Base-by-base conservation (phyloP, 2,888 invertebrate genomes). In the Prenolepis imparis region DNA sequence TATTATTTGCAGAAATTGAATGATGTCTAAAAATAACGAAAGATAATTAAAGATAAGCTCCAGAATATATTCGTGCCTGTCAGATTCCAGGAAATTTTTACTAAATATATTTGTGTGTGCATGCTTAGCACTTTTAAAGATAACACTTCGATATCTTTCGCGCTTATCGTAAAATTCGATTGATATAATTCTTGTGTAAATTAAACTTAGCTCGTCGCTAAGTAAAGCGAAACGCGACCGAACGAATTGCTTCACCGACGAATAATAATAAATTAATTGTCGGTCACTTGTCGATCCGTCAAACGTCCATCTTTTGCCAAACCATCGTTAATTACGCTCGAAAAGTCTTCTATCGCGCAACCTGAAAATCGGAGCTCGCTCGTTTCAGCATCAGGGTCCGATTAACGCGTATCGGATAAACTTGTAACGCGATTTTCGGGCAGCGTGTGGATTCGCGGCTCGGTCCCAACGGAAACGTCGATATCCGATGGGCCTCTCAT, bases 381-480 rank as follows among this genome's bases (percentile, higher is more conserved):
- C 52, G 28, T 39, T 32, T 15, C 24, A 18, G 4, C 64, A 32
- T 24, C 72, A 36, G 32, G 12, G 28, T 67, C 24, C 67, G 55
- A 41, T 67, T 57, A 77, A 55, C 75, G 77, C 41, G 67, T 77
- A 77, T 57, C 39, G 41, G 70, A 68, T 78, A 32, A 70, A 44
- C 77, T 78, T 41, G 68, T 41, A 55, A 67, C 77, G 77, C 77
- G 68, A 44, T 70, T 59, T 44, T 57, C 68, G 55, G 24, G 21
- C 36, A 67, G 41, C n/a, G 67, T 21, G 48, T 18, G 74, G 24
- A 66, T 41, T 66, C 52, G 39, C n/a, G n/a, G 41, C 39, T 39
- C 52, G 66, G 57, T 68, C 21, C 68, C 72, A 78, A 32, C 70
- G 80, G 72, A 80, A 70, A 80, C 80, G 80, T 81, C 81, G 61